Conservation (phyloP, 2,797 vertebrate species). For the Pipistrellus nathusii region DNA sequence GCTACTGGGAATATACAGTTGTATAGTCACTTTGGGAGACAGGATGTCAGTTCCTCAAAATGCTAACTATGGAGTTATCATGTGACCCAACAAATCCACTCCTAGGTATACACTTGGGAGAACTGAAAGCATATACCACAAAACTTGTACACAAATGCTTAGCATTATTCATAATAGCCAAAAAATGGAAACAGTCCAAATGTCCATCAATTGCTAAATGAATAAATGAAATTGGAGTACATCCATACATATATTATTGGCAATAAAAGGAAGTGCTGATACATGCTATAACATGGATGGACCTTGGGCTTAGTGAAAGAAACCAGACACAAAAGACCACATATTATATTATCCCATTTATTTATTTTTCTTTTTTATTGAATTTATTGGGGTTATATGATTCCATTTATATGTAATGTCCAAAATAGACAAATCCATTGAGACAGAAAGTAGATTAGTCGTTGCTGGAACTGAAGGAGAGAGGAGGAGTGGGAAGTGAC, state of each 20-base stretch:
- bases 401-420: background rate
- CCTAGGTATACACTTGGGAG: no score
- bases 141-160: no score
- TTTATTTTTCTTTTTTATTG: background rate
- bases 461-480: background rate
- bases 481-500: background rate
- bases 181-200: background rate
- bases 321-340: background rate
- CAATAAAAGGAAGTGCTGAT: background rate
- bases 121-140: no score
- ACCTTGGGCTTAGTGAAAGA: background rate
- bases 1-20: slow-evolving; percentile 32
- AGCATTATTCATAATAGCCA: no score
- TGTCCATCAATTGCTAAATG: background rate
- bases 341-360: background rate
- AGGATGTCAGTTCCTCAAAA: background rate
- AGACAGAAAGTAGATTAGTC: background rate
- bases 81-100: no score
- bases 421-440: background rate
- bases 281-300: background rate
- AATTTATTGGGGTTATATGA: background rate
- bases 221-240: background rate
- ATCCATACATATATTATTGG: background rate
- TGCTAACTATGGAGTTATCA: no score
- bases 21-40: background rate